A percentile compares a stretch with the other conserved stretches of the same genome.
phyloP scores from a whole-genome alignment of 1,140 invertebrate species.

The Lerema accius region DNA sequence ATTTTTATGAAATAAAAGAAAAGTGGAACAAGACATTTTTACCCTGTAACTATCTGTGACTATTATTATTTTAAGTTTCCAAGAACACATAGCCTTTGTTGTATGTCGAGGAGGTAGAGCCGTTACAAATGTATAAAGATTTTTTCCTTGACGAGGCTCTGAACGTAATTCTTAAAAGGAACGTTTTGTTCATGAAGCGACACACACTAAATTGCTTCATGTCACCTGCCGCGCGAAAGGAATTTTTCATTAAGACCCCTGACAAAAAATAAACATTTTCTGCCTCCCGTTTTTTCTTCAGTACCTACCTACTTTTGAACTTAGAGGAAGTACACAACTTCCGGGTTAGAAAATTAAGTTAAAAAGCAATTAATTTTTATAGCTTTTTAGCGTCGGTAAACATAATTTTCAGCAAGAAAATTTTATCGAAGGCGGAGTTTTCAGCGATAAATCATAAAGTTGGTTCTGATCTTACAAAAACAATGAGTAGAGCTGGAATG shows the following conservation, averaged over 20 bases:
- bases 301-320: background rate
- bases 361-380: conserved; percentile 35
- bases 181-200: conserved; percentile 4
- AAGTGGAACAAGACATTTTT: too few species aligned
- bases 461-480: conserved; percentile 41
- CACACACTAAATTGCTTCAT: conserved; percentile 29
- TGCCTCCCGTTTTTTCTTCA: background rate
- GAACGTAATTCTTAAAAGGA: conserved; percentile 9
- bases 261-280: conserved; percentile 17
- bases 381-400: conserved; percentile 30
- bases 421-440: conserved; percentile 39
- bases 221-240: conserved; percentile 28
- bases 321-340: conserved; percentile 18
- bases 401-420: conserved; percentile 36
- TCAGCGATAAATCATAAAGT: conserved; percentile 49
- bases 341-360: conserved; percentile 22
- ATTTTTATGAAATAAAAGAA: too few species aligned
- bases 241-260: conserved; percentile 40
- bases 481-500: conserved; percentile 37
- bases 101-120: too few species aligned
- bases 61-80: too few species aligned
- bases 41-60: too few species aligned
- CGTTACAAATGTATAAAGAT: background rate
- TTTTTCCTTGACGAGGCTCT: background rate
- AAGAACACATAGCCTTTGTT: too few species aligned